Base-by-base conservation (phyloP, 2,888 invertebrate species). In the Epistrophe eligans region DNA sequence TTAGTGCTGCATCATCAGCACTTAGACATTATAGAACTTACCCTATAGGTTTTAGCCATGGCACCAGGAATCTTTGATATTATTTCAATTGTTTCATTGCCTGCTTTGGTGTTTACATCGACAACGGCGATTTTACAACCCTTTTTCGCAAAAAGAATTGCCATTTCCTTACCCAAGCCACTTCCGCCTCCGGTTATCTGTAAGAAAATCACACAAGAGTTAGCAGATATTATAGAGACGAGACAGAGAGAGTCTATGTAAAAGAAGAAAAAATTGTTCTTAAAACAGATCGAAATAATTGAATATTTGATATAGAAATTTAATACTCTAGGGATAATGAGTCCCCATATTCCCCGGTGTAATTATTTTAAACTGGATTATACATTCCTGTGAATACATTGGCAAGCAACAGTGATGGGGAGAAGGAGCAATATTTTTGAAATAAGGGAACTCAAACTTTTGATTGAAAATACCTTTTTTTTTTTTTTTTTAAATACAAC, bases 111-210 rank as follows among this genome's bases (percentile, higher is more conserved):
- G 88, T 93, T 91, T 74, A 93, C 90, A 90, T 93, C 93, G n/a
- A 91, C 92, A 13, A 93, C 90, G n/a, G 93, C 93, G 81, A 93
- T 88, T 88, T 93, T 92, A 88, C 93, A 93, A 17, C 93, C 93
- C 88, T 92, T 90, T 71, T 91, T 90, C 4, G 93, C 93, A 79
- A 94, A 90, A 67, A 92, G 90, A 48, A 93, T 85, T 35, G 92
- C 92, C 40, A 94, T 92, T 89, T 93, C 93, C 55, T 93, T 91
- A 6, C 94, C 94, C 81, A 94, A 90, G 24, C 94, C 94, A 87
- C 93, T 92, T 77, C 93, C 94, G 67, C 93, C 93, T 38, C 94
- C 94, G 24, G 93, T 94, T 45, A 94, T 92, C 93, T 93, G 62
- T 19, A 72, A 79, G 40, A 43, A 48, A 45, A 50, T 48, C 45